phyloP scores from a whole-genome alignment of 2,797 vertebrate genomes.

The Steatocranus sp. region DNA sequence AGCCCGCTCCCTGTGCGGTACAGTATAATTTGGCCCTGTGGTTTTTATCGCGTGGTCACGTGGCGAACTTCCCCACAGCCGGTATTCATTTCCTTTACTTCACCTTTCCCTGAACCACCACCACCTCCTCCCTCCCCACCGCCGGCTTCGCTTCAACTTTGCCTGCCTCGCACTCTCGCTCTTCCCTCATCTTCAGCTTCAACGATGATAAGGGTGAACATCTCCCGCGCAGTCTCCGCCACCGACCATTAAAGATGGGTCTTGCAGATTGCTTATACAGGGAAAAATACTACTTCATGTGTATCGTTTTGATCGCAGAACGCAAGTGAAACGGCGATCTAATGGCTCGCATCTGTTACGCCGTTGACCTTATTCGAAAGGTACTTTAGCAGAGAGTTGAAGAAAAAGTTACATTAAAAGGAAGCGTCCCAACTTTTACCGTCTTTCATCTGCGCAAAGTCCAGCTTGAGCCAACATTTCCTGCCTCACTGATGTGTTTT shows the following conservation, averaged over 20 bases:
- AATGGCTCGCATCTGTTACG: neutral
- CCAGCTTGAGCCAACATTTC: neutral
- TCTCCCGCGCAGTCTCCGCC: conserved; percentile 1
- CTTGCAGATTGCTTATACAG: neutral
- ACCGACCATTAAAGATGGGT: neutral
- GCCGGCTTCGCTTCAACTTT: conserved; percentile 22
- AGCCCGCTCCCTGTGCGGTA: conserved; percentile 33
- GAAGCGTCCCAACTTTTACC: neutral
- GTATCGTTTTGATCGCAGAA: neutral
- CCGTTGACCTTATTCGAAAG: neutral
- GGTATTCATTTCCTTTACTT: conserved; percentile 75
- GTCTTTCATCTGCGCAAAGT: neutral
- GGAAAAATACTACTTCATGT: neutral
- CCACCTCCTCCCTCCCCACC: neutral
- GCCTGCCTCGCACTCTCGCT: conserved; percentile 5
- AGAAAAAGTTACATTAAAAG: neutral
- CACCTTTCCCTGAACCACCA: conserved; percentile 76
- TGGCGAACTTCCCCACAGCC: conserved; percentile 69
- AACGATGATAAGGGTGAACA: conserved; percentile 8
- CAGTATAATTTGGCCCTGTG: conserved; percentile 55
- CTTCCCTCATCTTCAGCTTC: neutral
- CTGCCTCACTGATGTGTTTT: neutral
- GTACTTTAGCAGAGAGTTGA: neutral
- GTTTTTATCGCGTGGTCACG: conserved; percentile 64
- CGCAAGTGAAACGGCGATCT: neutral